A percentile compares a stretch with the other conserved stretches of the same genome.
Evolutionary conservation across 2,797 vertebrate species (phyloP).

Genomic region (Rhinatrema bivittatum): DNA sequence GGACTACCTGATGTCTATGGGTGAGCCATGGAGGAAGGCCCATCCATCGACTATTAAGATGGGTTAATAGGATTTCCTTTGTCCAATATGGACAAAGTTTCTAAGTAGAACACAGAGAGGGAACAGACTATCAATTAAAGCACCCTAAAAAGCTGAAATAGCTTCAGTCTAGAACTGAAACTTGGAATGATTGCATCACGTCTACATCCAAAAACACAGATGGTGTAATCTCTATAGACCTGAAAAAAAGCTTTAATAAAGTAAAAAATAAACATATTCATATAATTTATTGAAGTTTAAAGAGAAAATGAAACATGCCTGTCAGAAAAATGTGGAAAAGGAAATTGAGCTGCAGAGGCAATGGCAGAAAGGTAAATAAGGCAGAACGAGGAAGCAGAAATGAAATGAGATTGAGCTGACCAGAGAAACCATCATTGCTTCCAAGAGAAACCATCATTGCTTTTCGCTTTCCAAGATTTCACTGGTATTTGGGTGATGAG

Average conservation of each 20-base stretch:
- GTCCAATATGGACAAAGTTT: too few relatives aligned
- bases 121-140: too few relatives aligned
- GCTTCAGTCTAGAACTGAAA: not conserved
- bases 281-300: not conserved
- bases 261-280: not conserved
- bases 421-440: not conserved
- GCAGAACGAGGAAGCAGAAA: not conserved
- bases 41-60: too few relatives aligned
- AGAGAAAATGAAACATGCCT: not conserved
- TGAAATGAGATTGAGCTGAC: not conserved
- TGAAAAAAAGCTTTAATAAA: not conserved
- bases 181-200: not conserved
- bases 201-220: not conserved
- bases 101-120: too few relatives aligned
- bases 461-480: not conserved
- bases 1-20: too few relatives aligned
- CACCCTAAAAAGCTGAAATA: not conserved
- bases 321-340: too few relatives aligned
- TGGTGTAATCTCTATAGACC: not conserved
- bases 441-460: not conserved
- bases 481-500: accelerated
- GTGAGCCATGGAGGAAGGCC: too few relatives aligned
- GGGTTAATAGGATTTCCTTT: too few relatives aligned
- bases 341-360: not conserved
- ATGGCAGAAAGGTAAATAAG: not conserved